These are phyloP conservation scores for Watersipora subatra DNA, from an alignment of 1,140 invertebrate species.

Conservation along the genomic window DNA sequence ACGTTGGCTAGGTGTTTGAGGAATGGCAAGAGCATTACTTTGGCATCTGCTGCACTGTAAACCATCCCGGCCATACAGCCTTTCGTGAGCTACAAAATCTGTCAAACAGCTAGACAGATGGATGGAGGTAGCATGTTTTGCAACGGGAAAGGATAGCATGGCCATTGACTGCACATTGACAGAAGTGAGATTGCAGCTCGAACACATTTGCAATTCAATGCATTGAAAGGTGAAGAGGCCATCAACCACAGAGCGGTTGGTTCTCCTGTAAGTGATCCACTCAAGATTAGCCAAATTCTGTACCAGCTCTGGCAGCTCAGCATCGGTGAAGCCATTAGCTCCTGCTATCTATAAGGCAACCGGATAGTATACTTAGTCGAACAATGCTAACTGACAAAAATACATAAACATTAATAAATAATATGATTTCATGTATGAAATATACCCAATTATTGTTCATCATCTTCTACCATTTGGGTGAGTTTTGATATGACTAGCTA, in stretches of 20 bases:
- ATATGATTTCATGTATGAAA: too few relatives aligned
- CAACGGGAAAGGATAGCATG: constrained; percentile 31
- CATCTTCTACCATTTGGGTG: too few relatives aligned
- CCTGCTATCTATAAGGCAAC: constrained; percentile 30
- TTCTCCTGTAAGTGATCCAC: constrained; percentile 33
- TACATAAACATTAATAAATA: too few relatives aligned
- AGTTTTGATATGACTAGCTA: too few relatives aligned
- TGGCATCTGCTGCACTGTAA: constrained; percentile 13
- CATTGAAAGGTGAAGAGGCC: constrained; percentile 33
- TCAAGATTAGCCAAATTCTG: constrained; percentile 34
- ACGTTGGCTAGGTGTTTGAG: too few relatives aligned
- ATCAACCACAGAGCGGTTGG: constrained; percentile 30
- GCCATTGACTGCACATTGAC: constrained; percentile 32
- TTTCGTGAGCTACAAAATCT: constrained; percentile 30
- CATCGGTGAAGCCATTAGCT: constrained; percentile 30
- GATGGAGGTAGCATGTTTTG: constrained; percentile 22
- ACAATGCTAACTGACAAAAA: too few relatives aligned
- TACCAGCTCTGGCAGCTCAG: constrained; percentile 33
- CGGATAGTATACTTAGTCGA: too few relatives aligned
- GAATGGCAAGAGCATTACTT: not conserved
- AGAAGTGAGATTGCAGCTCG: constrained; percentile 26
- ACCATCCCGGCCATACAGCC: constrained; percentile 19
- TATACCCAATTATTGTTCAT: too few relatives aligned
- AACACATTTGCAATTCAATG: constrained; percentile 28
- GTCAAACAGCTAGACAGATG: constrained; percentile 31